phyloP scores from a whole-genome alignment of 2,888 invertebrate genomes.

The Calephelis perditalis region DNA sequence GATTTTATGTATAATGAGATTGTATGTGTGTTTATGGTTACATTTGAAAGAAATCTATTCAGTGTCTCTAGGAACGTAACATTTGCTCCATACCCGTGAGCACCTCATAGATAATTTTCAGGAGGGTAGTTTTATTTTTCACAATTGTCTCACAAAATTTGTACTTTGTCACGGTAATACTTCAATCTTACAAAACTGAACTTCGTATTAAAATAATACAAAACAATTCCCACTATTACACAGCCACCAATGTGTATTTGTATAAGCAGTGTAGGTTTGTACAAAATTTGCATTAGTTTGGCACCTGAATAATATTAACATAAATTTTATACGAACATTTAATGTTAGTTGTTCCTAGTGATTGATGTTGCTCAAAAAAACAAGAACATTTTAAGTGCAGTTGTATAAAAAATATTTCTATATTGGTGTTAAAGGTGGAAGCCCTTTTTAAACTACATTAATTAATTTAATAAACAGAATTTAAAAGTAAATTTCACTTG shows the following conservation, averaged over 20 bases:
- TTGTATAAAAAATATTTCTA: constrained; percentile 17
- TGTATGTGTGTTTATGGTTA: no score
- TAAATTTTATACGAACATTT: constrained; percentile 8
- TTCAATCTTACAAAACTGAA: not conserved
- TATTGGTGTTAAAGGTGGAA: constrained; percentile 50
- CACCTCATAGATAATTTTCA: not conserved
- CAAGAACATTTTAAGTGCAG: constrained; percentile 4
- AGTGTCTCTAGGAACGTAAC: not conserved
- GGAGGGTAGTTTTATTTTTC: not conserved
- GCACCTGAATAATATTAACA: constrained; percentile 11
- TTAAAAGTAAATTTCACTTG: constrained; percentile 44
- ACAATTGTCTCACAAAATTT: constrained; percentile 22
- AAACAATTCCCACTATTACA: constrained; percentile 3
- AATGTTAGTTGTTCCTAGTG: constrained; percentile 1
- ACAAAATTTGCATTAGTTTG: constrained; percentile 12
- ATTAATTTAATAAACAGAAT: constrained; percentile 25
- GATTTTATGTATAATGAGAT: no score
- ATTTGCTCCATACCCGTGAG: not conserved
- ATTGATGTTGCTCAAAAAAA: constrained; percentile 10
- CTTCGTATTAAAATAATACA: not conserved
- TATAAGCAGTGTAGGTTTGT: constrained; percentile 12
- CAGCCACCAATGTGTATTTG: constrained; percentile 4
- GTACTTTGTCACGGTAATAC: constrained; percentile 13
- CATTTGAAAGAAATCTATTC: no score
- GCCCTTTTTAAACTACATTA: constrained; percentile 48